Conservation (phyloP, 2,113 vertebrate species). For the Elephas maximus region DNA sequence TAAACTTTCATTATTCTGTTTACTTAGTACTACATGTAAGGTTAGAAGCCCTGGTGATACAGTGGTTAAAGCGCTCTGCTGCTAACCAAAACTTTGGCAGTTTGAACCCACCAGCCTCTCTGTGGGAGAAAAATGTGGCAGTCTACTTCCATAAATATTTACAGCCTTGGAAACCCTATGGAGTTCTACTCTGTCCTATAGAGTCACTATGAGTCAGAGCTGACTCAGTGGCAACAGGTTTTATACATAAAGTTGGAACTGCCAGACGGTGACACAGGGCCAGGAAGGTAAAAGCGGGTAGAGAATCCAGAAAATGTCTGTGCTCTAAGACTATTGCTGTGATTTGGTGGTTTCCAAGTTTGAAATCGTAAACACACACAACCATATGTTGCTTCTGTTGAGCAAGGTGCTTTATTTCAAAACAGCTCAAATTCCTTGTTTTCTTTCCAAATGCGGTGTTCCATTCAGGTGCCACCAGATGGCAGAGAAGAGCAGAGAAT, state of each 20-base stretch:
- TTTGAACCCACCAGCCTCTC: background rate
- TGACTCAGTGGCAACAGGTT: background rate
- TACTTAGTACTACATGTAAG: background rate
- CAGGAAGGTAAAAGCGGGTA: background rate
- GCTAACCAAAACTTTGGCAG: background rate
- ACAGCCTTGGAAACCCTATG: background rate
- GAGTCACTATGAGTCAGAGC: background rate
- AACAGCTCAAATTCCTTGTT: background rate
- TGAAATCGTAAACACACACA: constrained; percentile 22
- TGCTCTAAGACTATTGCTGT: background rate
- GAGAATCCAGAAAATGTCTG: constrained; percentile 12
- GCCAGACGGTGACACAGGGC: background rate
- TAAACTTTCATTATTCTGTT: constrained; percentile 16
- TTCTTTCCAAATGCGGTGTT: constrained; percentile 29
- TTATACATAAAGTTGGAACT: background rate
- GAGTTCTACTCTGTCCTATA: too few species aligned
- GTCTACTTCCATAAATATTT: background rate
- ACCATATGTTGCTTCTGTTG: background rate
- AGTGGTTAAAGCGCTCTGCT: background rate
- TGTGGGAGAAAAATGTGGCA: background rate
- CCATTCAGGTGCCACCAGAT: constrained; percentile 82
- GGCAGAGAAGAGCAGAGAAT: constrained; percentile 86
- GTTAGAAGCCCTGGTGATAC: background rate
- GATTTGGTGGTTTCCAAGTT: background rate
- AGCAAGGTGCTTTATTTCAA: constrained; percentile 36